Percentiles rank a stretch among this genome's conserved stretches.
phyloP scores from a whole-genome alignment of 92 coral and sea anemone genomes.

The Blastomussa wellsi region DNA sequence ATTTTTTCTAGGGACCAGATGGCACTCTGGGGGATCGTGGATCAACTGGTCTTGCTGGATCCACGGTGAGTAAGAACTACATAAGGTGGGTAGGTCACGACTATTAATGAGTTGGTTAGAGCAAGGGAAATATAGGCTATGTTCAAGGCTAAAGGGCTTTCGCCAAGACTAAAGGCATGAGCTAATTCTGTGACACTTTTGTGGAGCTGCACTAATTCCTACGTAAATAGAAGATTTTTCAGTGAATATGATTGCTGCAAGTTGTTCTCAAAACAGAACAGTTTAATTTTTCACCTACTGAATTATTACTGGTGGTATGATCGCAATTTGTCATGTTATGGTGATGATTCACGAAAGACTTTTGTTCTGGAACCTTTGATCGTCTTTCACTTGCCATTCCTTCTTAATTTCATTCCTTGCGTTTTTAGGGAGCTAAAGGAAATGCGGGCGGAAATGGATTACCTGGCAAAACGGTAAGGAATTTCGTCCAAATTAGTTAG shows the following conservation, averaged over 20 bases:
- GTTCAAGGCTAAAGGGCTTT: not conserved
- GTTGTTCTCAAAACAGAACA: too few species aligned
- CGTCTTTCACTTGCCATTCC: too few species aligned
- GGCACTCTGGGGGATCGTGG: not conserved
- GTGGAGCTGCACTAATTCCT: too few species aligned
- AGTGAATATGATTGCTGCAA: too few species aligned
- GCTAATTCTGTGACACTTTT: too few species aligned
- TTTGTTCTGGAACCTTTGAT: too few species aligned
- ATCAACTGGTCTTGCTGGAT: not conserved
- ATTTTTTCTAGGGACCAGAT: not conserved
- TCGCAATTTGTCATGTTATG: too few species aligned
- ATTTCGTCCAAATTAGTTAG: not conserved
- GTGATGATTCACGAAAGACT: too few species aligned
- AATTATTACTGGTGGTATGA: too few species aligned
- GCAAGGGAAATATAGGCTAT: not conserved
- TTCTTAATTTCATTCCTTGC: not conserved
- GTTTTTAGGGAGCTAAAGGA: not conserved
- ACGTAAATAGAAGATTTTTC: too few species aligned
- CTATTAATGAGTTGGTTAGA: not conserved
- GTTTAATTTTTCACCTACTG: too few species aligned
- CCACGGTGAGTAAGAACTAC: not conserved
- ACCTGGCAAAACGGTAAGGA: not conserved
- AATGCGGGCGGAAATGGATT: not conserved
- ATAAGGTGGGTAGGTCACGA: not conserved
- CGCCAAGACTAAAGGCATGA: too few species aligned